These are phyloP conservation scores for Spheniscus mendiculus DNA, from an alignment of 2,113 vertebrate genomes.

Conservation along the genomic window DNA sequence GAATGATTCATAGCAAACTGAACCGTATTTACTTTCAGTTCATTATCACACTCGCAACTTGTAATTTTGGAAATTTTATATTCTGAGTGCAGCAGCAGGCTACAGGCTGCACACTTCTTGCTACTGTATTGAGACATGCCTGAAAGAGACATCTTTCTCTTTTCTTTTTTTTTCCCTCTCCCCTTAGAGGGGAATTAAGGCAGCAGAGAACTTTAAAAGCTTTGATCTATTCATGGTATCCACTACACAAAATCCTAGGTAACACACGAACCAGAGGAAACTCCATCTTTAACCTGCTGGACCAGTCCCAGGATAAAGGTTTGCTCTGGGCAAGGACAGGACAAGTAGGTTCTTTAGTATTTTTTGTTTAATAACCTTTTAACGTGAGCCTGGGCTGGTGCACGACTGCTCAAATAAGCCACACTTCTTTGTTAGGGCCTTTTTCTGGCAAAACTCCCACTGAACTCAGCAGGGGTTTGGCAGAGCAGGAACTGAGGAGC, in stretches of 20 bases:
- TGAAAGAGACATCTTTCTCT: background rate
- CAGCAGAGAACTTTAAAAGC: background rate
- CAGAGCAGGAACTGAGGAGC: background rate
- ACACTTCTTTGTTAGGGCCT: background rate
- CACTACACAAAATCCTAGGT: background rate
- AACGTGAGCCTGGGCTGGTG: background rate
- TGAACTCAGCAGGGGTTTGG: background rate
- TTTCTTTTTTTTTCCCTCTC: background rate
- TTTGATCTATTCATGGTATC: background rate
- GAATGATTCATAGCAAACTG: background rate
- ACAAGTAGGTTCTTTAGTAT: background rate
- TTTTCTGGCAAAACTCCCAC: slow-evolving; percentile 17
- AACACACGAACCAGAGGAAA: background rate
- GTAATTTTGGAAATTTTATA: slow-evolving; percentile 64
- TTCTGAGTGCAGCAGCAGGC: slow-evolving; percentile 51
- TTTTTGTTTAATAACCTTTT: slow-evolving; percentile 21
- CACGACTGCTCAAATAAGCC: background rate
- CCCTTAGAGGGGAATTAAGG: background rate
- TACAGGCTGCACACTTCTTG: background rate
- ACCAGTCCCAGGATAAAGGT: background rate
- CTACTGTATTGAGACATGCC: background rate
- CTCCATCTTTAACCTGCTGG: background rate
- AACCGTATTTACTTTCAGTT: slow-evolving; percentile 67
- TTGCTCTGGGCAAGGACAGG: slow-evolving; percentile 23
- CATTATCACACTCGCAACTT: slow-evolving; percentile 50